Conservation (phyloP, 1,140 invertebrate genomes). For the Reticulitermes speratus region DNA sequence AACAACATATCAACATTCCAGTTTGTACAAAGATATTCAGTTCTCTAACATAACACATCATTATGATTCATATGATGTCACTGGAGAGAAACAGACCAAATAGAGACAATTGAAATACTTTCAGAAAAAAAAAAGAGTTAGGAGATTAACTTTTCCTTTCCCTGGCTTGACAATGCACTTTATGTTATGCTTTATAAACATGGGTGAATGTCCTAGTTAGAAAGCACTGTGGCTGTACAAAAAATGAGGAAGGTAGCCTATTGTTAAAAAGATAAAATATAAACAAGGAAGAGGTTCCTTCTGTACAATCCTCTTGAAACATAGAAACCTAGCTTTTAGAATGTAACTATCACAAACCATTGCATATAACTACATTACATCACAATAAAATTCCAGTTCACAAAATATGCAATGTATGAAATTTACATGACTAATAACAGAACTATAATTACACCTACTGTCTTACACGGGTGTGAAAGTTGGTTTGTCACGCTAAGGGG, state of each 20-base stretch:
- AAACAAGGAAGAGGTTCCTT: background rate
- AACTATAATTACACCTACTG: no score
- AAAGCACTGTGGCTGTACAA: background rate
- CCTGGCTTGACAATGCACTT: background rate
- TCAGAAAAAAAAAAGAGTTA: background rate
- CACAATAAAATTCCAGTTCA: no score
- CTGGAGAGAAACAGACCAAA: background rate
- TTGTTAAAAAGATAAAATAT: background rate
- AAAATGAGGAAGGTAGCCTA: background rate
- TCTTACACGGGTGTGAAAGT: no score
- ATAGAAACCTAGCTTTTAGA: no score
- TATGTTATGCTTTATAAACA: background rate
- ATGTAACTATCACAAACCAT: no score
- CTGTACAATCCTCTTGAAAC: no score
- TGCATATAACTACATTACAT: no score
- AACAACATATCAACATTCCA: no score
- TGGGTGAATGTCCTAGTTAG: background rate
- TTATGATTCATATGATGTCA: background rate
- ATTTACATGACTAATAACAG: no score
- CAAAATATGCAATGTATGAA: no score
- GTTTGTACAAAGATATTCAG: no score
- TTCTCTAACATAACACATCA: background rate
- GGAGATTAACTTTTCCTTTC: background rate
- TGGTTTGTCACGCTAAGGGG: no score
- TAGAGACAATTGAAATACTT: background rate